Conservation (phyloP, 2,888 invertebrate species). For the Drosophila atripex region DNA sequence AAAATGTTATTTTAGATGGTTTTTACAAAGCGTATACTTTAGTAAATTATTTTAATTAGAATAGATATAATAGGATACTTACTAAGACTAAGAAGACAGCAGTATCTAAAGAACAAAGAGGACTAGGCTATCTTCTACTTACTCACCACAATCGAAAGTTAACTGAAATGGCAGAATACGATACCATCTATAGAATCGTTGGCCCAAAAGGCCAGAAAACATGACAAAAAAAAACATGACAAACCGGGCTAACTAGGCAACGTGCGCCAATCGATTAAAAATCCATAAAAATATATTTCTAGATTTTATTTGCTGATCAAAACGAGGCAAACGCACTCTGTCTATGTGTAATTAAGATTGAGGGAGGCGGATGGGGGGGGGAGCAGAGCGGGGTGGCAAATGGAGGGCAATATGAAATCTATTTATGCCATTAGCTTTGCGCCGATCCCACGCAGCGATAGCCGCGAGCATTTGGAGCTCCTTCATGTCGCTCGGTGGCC, state of each 20-base stretch:
- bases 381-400: conserved; percentile 10
- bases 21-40: too few relatives aligned
- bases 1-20: too few relatives aligned
- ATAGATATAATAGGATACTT: too few relatives aligned
- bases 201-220: conserved; percentile 33
- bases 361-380: conserved; percentile 5
- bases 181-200: conserved; percentile 35
- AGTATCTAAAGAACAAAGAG: too few relatives aligned
- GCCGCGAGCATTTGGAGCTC: conserved; percentile 36
- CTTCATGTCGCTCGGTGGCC: conserved; percentile 36
- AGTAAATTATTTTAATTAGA: too few relatives aligned
- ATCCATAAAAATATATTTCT: conserved; percentile 80
- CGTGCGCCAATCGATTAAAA: conserved; percentile 79
- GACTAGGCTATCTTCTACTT: conserved; percentile 44
- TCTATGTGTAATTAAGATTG: conserved; percentile 69
- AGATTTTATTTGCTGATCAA: conserved; percentile 80
- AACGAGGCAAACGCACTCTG: conserved; percentile 30
- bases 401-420: conserved; percentile 70
- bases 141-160: conserved; percentile 60
- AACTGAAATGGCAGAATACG: conserved; percentile 23
- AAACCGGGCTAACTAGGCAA: conserved; percentile 26
- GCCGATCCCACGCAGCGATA: conserved; percentile 66
- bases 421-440: conserved; percentile 78
- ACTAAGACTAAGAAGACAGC: too few relatives aligned
- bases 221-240: conserved; percentile 18